These are phyloP conservation scores for Drosophila sulfurigaster DNA, from an alignment of 1,140 invertebrate genomes.

Conservation along the genomic window DNA sequence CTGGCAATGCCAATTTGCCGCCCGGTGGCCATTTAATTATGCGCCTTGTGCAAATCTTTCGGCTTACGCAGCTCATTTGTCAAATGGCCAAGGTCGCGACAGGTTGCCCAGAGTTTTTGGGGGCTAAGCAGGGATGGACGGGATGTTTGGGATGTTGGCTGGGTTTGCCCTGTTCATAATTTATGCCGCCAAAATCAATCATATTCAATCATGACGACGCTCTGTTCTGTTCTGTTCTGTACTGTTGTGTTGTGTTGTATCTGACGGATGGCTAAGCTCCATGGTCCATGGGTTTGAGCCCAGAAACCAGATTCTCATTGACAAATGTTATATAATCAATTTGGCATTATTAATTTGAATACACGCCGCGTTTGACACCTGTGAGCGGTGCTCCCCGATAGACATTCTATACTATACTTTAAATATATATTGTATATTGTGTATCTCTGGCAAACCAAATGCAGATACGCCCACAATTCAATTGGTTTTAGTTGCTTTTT, in stretches of 20 bases:
- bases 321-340: conserved; percentile 79
- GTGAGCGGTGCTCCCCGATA: conserved; percentile 12
- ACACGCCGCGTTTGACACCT: conserved; percentile 55
- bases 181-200: conserved; percentile 72
- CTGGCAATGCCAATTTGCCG: conserved; percentile 49
- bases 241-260: conserved; percentile 14
- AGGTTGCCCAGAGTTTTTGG: conserved; percentile 35
- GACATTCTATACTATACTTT: too few species aligned
- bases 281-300: conserved; percentile 31
- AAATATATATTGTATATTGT: neutral
- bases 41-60: conserved; percentile 60
- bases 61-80: conserved; percentile 69
- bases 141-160: neutral
- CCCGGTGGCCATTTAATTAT: conserved; percentile 63
- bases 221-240: neutral
- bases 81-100: conserved; percentile 62
- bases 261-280: conserved; percentile 53
- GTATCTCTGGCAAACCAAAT: conserved; percentile 4
- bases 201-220: conserved; percentile 71
- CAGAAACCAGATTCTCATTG: conserved; percentile 67
- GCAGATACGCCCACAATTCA: conserved; percentile 41
- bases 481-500: conserved; percentile 18
- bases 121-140: neutral
- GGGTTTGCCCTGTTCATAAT: conserved; percentile 62
- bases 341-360: conserved; percentile 81